phyloP scores from a whole-genome alignment of 2,888 invertebrate genomes.

The Pasiphila rectangulata region DNA sequence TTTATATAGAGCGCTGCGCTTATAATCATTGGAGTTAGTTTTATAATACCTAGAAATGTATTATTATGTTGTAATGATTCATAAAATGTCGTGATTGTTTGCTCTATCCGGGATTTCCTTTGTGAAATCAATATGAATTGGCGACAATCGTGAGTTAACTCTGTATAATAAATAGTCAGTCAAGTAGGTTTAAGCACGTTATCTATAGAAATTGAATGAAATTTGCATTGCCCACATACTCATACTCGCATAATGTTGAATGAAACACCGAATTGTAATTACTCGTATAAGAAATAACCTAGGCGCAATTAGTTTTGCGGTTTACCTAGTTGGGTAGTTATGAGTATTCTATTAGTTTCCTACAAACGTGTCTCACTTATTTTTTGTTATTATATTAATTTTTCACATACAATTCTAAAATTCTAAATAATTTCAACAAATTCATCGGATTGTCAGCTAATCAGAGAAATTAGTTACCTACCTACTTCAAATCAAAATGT shows the following conservation, averaged over 20 bases:
- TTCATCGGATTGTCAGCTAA: too few species aligned
- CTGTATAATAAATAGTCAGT: neutral
- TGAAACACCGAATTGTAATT: conserved; percentile 1
- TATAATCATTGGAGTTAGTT: conserved; percentile 5
- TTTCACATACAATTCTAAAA: too few species aligned
- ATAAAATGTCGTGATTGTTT: conserved; percentile 9
- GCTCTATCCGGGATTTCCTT: conserved; percentile 27
- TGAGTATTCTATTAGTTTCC: neutral
- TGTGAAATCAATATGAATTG: neutral
- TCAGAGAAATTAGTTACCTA: too few species aligned
- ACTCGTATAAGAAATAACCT: neutral
- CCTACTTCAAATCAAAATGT: too few species aligned
- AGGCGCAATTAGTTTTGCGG: neutral
- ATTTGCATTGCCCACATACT: neutral
- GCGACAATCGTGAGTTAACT: neutral
- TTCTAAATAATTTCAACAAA: neutral
- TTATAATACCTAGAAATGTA: conserved; percentile 16
- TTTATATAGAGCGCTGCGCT: conserved; percentile 14
- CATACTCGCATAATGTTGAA: conserved; percentile 2
- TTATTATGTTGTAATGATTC: conserved; percentile 23
- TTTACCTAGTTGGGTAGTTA: neutral
- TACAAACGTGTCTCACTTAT: neutral
- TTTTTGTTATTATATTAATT: neutral
- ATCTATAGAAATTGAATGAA: neutral
- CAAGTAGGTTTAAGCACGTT: neutral